These are phyloP conservation scores for Melangyna quadrimaculata DNA, from an alignment of 2,888 invertebrate species.

Conservation along the genomic window DNA sequence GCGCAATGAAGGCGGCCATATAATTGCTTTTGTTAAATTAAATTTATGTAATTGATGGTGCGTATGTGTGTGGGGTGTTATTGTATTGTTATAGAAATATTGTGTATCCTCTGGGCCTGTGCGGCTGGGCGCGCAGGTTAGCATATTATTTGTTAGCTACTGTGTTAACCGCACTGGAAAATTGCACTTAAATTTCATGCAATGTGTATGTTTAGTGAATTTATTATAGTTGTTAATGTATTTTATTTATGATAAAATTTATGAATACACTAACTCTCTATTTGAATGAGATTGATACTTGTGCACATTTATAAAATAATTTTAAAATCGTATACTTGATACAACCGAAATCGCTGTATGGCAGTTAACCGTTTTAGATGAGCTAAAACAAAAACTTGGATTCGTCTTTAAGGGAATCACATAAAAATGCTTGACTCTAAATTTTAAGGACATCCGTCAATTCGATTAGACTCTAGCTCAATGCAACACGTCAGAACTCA, in stretches of 20 bases:
- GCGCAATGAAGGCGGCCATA: slow-evolving; percentile 58
- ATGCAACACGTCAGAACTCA: too few relatives aligned
- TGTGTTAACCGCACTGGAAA: slow-evolving; percentile 47
- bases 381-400: too few relatives aligned
- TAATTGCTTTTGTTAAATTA: slow-evolving; percentile 67
- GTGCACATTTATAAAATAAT: too few relatives aligned
- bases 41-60: slow-evolving; percentile 67
- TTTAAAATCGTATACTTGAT: too few relatives aligned
- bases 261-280: too few relatives aligned
- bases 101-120: slow-evolving; percentile 39
- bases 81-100: slow-evolving; percentile 26
- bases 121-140: slow-evolving; percentile 30
- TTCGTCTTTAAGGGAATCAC: too few relatives aligned
- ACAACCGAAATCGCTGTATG: too few relatives aligned
- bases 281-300: too few relatives aligned
- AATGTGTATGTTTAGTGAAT: background rate
- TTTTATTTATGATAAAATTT: background rate
- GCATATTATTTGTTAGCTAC: slow-evolving; percentile 34
- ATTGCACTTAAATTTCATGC: slow-evolving; percentile 45
- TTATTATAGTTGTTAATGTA: background rate
- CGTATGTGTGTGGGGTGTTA: slow-evolving; percentile 26
- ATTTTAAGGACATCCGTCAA: too few relatives aligned
- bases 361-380: too few relatives aligned
- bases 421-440: too few relatives aligned
- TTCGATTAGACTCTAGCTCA: too few relatives aligned